A percentile compares a stretch with the other conserved stretches of the same genome.
phyloP scores from a whole-genome alignment of 1,140 invertebrate species.

The Macrobrachium rosenbergii region DNA sequence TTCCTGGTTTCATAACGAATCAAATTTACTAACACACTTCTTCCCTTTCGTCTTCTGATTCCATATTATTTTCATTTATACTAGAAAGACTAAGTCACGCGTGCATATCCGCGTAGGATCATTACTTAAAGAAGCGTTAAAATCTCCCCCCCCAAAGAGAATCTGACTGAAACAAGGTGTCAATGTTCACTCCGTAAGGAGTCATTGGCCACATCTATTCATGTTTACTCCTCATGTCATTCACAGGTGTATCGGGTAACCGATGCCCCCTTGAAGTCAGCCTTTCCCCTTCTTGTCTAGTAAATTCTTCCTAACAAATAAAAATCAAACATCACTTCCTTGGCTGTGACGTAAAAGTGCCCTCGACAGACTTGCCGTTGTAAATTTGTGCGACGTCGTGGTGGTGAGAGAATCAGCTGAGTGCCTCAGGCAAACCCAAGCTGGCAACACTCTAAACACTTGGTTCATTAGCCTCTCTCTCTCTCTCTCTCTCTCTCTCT shows the following conservation, averaged over 20 bases:
- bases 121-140: neutral
- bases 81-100: neutral
- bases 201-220: too few species aligned
- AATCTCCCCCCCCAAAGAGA: neutral
- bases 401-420: slow-evolving; percentile 23
- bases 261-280: too few species aligned
- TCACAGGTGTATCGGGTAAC: too few species aligned
- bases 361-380: too few species aligned
- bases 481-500: slow-evolving; percentile 23
- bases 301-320: neutral
- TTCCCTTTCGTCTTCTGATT: neutral
- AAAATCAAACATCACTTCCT: too few species aligned
- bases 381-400: too few species aligned
- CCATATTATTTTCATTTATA: neutral
- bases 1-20: neutral
- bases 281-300: neutral
- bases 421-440: slow-evolving; percentile 9
- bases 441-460: slow-evolving; percentile 23
- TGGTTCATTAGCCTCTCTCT: neutral
- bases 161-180: too few species aligned
- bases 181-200: too few species aligned
- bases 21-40: neutral
- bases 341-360: too few species aligned
- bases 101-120: neutral
- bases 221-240: too few species aligned